phyloP scores from a whole-genome alignment of 2,113 vertebrate genomes.

The Carlito syrichta region DNA sequence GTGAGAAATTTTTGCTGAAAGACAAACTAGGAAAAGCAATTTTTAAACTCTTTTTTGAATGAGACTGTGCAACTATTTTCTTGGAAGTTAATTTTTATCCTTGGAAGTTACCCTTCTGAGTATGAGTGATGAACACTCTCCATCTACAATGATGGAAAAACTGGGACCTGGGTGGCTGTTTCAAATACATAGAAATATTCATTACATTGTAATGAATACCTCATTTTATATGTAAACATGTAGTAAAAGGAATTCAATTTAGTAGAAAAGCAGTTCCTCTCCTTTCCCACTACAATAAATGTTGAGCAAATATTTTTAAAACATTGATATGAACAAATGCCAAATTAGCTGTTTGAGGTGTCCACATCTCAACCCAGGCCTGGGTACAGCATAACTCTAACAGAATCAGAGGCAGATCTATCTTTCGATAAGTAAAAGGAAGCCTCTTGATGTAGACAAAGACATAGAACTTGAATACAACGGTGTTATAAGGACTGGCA shows the following conservation, averaged over 20 bases:
- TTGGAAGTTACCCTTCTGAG: background rate
- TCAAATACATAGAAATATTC: background rate
- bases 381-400: background rate
- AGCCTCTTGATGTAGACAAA: background rate
- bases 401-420: background rate
- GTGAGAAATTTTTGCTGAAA: background rate
- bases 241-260: slow-evolving; percentile 4
- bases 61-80: background rate
- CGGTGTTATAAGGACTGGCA: background rate
- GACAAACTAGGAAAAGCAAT: background rate
- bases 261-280: slow-evolving; percentile 27
- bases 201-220: background rate
- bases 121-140: background rate
- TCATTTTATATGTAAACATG: background rate
- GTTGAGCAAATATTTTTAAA: background rate
- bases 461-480: background rate
- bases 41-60: slow-evolving; percentile 8
- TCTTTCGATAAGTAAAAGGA: background rate
- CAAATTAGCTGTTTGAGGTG: background rate
- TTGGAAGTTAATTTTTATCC: background rate
- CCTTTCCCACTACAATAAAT: slow-evolving; percentile 37
- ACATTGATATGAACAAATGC: background rate
- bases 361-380: background rate
- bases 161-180: background rate
- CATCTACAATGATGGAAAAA: background rate